Evolutionary conservation across 2,113 vertebrate genomes (phyloP), one percentile per base, ranked within the genome.

Genomic region (Nesoenas mayeri): DNA sequence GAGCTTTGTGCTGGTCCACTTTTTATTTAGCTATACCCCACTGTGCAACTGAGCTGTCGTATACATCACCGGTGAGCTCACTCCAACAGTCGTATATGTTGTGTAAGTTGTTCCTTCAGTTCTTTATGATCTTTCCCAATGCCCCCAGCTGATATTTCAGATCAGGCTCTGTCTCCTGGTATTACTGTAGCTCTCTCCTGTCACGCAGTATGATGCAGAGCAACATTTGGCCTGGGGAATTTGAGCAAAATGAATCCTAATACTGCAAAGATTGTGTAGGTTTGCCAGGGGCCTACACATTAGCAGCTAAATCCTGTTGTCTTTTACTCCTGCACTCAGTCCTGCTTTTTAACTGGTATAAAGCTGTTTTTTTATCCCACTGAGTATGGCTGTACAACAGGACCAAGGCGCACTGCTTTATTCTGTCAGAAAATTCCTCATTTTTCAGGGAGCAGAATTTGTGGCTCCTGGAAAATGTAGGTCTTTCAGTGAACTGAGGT

Each of bases 121-220:
- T 79, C 57, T 78, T 91, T 34, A 51, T 32, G 54, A 58, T 64
- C 44, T 75, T 69, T 70, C 51, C 56, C 51, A 77, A 34, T 36
- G 6, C 51, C 32, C 11, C 15, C 51, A 64, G 54, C 8, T 36
- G 34, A 24, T 81, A 74, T 36, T 92, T 88, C 54, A 79, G 32
- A 29, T 85, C 26, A 28, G n/a, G 13, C 28, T 72, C 47, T 64
- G 47, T 26, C 71, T 78, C 57, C 53, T 31, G 34, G 18, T 74
- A 71, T 79, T 61, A 8, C 56, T 34, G 36, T 38, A 50, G 28
- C 50, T 61, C 36, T 74, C 38, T 78, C 15, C 31, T 58, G 51
- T 25, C 64, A 17, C 0, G 0, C 19, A 22, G 10, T n/a, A 26
- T 26, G 53, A 26, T 6, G 21, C 0, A 0, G 11, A 87, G 25